Evolutionary conservation across 2,797 vertebrate species (phyloP).

Genomic region (Mastacembelus armatus): DNA sequence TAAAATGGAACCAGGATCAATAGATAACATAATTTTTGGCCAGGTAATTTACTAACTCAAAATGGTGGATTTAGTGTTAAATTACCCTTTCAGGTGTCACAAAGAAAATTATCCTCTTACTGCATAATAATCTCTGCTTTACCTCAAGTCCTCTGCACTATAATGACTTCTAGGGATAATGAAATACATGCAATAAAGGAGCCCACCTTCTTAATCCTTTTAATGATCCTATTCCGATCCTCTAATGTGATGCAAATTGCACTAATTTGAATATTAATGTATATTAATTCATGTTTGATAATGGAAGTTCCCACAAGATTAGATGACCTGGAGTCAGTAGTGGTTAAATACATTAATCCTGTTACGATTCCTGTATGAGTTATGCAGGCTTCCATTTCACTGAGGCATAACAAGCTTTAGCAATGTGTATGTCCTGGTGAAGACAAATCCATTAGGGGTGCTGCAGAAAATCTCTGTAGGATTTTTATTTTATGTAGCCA

Average conservation of each 20-base stretch:
- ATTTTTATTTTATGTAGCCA: constrained; percentile 43
- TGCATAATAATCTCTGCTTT: constrained; percentile 27
- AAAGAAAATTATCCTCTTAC: constrained; percentile 7
- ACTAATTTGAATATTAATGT: constrained; percentile 42
- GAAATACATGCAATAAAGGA: constrained; percentile 20
- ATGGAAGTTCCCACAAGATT: constrained; percentile 16
- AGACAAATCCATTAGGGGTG: constrained; percentile 33
- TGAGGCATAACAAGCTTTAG: neutral
- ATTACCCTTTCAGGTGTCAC: neutral
- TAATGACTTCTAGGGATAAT: constrained; percentile 26
- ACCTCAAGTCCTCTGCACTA: constrained; percentile 6
- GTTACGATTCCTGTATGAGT: neutral
- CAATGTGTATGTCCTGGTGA: neutral
- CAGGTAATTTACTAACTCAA: neutral
- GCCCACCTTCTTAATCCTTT: constrained; percentile 26
- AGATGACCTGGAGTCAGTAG: neutral
- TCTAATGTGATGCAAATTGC: constrained; percentile 7
- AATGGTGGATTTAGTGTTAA: neutral
- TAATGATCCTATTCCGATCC: constrained; percentile 19
- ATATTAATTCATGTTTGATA: constrained; percentile 41
- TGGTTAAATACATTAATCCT: constrained; percentile 14
- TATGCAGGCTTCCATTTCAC: neutral
- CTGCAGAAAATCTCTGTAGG: constrained; percentile 13
- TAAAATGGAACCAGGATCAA: neutral
- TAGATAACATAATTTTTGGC: neutral